phyloP scores from a whole-genome alignment of 2,797 vertebrate species.

The Graptemys geographica region DNA sequence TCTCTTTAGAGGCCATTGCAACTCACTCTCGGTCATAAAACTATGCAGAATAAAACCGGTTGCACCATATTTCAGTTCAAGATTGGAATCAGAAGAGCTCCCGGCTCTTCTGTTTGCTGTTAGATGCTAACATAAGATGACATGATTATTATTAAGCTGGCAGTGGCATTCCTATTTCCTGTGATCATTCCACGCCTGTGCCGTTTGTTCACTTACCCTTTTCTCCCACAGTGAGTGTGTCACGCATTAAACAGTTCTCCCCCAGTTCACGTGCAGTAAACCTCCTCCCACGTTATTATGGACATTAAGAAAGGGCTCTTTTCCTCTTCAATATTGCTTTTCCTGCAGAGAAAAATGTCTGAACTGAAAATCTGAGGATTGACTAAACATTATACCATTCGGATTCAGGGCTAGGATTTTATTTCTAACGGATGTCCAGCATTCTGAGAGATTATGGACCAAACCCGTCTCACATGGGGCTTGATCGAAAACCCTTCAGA shows the following conservation, averaged over 20 bases:
- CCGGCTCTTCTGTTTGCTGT: neutral
- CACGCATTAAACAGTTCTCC: neutral
- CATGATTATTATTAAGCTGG: neutral
- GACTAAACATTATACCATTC: conserved; percentile 69
- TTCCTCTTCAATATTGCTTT: conserved; percentile 36
- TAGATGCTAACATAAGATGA: accelerated
- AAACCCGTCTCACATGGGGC: neutral
- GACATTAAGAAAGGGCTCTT: neutral
- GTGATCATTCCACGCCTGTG: neutral
- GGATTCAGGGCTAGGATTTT: conserved; percentile 33
- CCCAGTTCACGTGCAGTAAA: neutral
- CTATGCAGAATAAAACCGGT: accelerated
- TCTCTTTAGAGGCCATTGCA: neutral
- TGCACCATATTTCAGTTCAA: accelerated
- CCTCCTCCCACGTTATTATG: neutral
- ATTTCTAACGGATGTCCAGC: conserved; percentile 42
- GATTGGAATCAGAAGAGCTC: neutral
- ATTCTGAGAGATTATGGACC: neutral
- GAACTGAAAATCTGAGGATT: conserved; percentile 58
- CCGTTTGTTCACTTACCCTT: neutral
- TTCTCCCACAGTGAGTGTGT: neutral
- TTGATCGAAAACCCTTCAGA: neutral
- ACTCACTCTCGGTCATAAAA: neutral
- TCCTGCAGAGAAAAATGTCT: conserved; percentile 18
- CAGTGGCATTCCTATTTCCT: neutral